Evolutionary conservation across 2,113 vertebrate genomes (phyloP).

Genomic region (Sinocyclocheilus anshuiensis): DNA sequence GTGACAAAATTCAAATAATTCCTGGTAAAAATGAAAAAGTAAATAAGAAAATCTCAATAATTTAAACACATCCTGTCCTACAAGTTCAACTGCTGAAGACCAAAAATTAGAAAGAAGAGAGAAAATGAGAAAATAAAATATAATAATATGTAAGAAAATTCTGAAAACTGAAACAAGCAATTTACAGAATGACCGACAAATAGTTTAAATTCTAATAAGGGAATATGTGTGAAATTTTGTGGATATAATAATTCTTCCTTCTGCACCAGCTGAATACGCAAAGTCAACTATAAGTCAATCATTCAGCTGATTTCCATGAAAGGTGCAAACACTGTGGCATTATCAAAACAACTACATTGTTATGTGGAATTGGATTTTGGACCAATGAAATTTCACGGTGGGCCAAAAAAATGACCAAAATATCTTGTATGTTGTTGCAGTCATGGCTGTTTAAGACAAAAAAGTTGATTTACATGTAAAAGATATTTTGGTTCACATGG

Average conservation of each 20-base stretch:
- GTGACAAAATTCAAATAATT: conserved; percentile 99
- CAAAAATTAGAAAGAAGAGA: neutral
- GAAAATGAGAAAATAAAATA: neutral
- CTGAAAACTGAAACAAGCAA: neutral
- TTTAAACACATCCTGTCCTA: neutral
- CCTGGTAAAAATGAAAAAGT: conserved; percentile 72
- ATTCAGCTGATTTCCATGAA: neutral
- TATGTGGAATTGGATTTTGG: neutral
- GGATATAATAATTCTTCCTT: neutral
- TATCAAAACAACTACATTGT: neutral
- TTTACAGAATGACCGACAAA: neutral
- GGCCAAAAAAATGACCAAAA: neutral
- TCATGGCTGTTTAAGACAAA: neutral
- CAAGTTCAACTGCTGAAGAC: neutral
- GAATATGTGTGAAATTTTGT: neutral
- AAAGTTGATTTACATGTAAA: neutral
- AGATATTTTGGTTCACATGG: neutral
- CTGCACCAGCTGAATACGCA: neutral
- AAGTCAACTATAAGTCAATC: neutral
- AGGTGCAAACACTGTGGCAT: neutral
- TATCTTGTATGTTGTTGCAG: neutral
- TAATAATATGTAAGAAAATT: neutral
- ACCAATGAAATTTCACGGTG: neutral
- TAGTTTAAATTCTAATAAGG: neutral
- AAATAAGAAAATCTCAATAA: neutral